phyloP scores from a whole-genome alignment of 1,140 invertebrate species.

The Drosophila ambigua region DNA sequence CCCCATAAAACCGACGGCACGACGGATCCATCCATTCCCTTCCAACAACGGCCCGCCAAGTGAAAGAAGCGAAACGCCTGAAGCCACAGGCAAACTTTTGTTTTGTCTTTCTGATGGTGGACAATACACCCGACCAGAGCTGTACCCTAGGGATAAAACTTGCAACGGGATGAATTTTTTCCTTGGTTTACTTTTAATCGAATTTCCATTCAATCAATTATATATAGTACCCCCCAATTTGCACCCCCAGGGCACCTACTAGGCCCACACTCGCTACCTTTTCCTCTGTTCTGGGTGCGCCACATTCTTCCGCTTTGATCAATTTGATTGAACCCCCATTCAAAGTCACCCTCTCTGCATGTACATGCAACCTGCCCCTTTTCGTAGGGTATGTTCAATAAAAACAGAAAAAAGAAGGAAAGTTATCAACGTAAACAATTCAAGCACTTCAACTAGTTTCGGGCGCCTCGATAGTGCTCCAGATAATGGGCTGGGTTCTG shows the following conservation, averaged over 20 bases:
- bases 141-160: constrained; percentile 12
- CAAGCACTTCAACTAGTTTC: constrained; percentile 75
- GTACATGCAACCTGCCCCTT: background rate
- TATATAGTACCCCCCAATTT: too few species aligned
- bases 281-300: background rate
- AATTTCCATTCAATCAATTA: background rate
- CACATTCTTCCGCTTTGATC: too few species aligned
- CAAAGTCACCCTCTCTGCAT: background rate
- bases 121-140: constrained; percentile 1
- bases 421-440: constrained; percentile 81
- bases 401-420: constrained; percentile 37
- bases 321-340: too few species aligned
- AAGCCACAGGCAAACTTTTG: constrained; percentile 35
- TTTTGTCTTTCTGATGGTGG: background rate
- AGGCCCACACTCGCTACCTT: background rate
- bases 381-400: constrained; percentile 28
- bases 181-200: background rate
- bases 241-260: too few species aligned
- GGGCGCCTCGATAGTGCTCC: constrained; percentile 74
- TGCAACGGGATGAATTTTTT: too few species aligned
- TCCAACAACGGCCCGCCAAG: constrained; percentile 1
- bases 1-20: constrained; percentile 54
- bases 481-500: constrained; percentile 56
- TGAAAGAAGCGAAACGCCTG: constrained; percentile 36
- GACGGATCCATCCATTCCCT: constrained; percentile 3